These are phyloP conservation scores for Blennius ocellaris DNA, from an alignment of 2,113 vertebrate genomes.

Conservation along the genomic window DNA sequence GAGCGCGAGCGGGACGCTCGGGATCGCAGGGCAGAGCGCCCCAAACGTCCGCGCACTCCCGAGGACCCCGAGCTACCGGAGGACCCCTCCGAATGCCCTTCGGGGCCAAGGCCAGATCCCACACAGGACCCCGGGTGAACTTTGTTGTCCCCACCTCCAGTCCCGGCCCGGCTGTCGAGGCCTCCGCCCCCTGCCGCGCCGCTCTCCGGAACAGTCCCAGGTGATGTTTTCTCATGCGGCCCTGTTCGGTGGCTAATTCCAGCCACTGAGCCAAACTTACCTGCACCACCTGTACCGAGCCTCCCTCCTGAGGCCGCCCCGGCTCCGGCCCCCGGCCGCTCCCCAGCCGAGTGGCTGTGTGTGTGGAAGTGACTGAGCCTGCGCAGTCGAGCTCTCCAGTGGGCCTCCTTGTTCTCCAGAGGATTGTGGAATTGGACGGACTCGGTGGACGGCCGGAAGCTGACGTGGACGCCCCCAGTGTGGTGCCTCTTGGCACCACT, in stretches of 20 bases:
- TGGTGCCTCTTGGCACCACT: constrained; percentile 87
- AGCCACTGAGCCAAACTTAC: constrained; percentile 72
- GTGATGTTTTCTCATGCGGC: constrained; percentile 53
- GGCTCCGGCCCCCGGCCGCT: constrained; percentile 77
- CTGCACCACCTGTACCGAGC: constrained; percentile 79
- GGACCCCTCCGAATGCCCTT: constrained; percentile 48
- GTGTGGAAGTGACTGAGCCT: constrained; percentile 93
- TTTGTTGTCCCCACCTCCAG: constrained; percentile 72
- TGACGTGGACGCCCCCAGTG: constrained; percentile 89
- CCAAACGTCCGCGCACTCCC: constrained; percentile 80
- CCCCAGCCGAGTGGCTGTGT: constrained; percentile 81
- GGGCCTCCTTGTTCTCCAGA: constrained; percentile 94
- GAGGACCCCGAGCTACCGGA: constrained; percentile 51
- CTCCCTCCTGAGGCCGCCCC: constrained; percentile 78
- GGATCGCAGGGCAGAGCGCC: constrained; percentile 85
- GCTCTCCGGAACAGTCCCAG: constrained; percentile 40
- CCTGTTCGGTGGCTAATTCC: constrained; percentile 59
- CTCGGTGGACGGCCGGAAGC: constrained; percentile 96
- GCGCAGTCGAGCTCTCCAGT: constrained; percentile 94
- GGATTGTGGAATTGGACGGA: constrained; percentile 97
- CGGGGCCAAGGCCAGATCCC: constrained; percentile 41
- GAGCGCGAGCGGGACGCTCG: constrained; percentile 85
- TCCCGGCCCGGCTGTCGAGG: constrained; percentile 59
- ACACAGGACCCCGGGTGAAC: constrained; percentile 37
- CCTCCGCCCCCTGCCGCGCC: constrained; percentile 69